A percentile compares a stretch with the other conserved stretches of the same genome.
These are phyloP conservation scores for Battus philenor DNA, from an alignment of 1,140 invertebrate species.

Conservation along the genomic window DNA sequence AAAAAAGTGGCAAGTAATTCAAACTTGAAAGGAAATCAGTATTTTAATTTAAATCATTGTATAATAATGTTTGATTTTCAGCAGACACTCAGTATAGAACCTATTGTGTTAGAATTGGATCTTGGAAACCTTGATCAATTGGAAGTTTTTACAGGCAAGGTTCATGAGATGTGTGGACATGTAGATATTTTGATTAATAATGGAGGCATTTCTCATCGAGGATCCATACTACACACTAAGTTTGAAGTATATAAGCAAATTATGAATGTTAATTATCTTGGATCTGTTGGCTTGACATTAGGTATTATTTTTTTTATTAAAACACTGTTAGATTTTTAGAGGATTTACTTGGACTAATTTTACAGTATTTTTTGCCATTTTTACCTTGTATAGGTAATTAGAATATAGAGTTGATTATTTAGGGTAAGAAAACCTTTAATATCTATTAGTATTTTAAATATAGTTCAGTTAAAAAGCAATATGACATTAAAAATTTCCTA, in stretches of 20 bases:
- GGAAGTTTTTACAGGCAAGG: slow-evolving; percentile 79
- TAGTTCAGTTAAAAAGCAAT: too few species aligned
- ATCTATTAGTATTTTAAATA: too few species aligned
- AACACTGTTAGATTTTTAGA: too few species aligned
- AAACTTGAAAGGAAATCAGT: not conserved
- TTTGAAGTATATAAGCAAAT: slow-evolving; percentile 92
- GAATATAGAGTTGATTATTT: too few species aligned
- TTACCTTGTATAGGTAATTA: too few species aligned
- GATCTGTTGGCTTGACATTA: slow-evolving; percentile 92
- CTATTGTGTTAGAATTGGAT: slow-evolving; percentile 87
- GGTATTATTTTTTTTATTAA: slow-evolving; percentile 75
- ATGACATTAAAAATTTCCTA: too few species aligned
- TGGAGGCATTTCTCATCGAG: slow-evolving; percentile 91
- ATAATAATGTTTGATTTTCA: slow-evolving; percentile 45
- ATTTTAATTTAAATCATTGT: not conserved
- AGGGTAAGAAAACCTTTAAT: too few species aligned
- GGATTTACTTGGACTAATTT: too few species aligned
- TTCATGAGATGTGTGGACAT: slow-evolving; percentile 81
- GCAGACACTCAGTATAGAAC: slow-evolving; percentile 81
- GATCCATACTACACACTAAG: slow-evolving; percentile 84
- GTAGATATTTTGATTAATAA: slow-evolving; percentile 96
- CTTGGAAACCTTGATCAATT: slow-evolving; percentile 83
- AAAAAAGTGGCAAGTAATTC: slow-evolving; percentile 43
- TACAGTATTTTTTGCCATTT: too few species aligned
- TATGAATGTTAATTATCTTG: slow-evolving; percentile 97